Base-by-base conservation (phyloP, 2,888 invertebrate species). In the Sepioteuthis lessoniana region DNA sequence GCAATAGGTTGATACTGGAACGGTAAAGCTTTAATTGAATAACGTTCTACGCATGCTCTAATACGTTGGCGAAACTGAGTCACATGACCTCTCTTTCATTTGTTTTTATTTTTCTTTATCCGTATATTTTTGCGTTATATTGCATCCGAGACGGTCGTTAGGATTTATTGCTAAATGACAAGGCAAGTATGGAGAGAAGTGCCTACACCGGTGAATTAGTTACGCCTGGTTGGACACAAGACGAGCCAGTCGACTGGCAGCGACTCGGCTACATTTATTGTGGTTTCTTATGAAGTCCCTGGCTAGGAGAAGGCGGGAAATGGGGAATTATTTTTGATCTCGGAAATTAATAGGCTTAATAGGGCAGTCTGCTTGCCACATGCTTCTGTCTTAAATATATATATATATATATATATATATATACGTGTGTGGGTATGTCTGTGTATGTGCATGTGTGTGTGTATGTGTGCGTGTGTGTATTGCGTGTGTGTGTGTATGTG, bases 141-240 rank as follows among this genome's bases (percentile, higher is more conserved):
- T 76, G 76, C 76, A 76, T 76, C 76, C n/a, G 76, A 76, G 76
- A 76, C 76, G 76, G 76, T n/a, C n/a, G 76, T 76, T 76, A n/a
- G 76, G 16, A 76, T 76, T 76, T 76, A 76, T 76, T 76, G 76
- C 76, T 13, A 76, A 76, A 76, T 76, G n/a, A 76, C 76, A 35
- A n/a, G 76, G 76, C 35, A 76, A n/a, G 76, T n/a, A 16, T 35
- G n/a, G 76, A 76, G 76, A n/a, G 76, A 35, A 76, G 76, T 76
- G 76, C 35, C 35, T 21, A 25, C 55, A 5, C n/a, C 16, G 19
- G 35, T 76, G n/a, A n/a, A 76, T 76, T n/a, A 76, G n/a, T n/a
- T 13, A 4, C 76, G 35, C n/a, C 16, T 76, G 76, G 13, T 13
- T 76, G 10, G 76, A 2, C 76, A 76, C n/a, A 19, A 76, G 35